Evolutionary conservation across 92 coral and sea anemone species (phyloP), one percentile per base, ranked within the genome.

Genomic region (Parazoanthus atlanticus): DNA sequence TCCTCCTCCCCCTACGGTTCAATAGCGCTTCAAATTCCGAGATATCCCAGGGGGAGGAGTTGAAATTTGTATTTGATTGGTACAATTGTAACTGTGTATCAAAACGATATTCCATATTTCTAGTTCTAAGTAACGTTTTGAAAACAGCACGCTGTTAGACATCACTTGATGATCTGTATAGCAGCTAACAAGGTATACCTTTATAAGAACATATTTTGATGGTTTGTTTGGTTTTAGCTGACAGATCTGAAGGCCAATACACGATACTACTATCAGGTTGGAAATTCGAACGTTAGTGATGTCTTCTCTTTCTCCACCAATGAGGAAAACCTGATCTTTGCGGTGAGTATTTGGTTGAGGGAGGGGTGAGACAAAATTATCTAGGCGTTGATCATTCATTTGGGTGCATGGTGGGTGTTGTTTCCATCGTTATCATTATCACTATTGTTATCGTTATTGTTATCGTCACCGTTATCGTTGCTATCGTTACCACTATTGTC

Each of bases 231-330:
- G 61, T 86, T 82, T 31, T 43, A 95, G 98, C 40, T 95, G 86
- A 95, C 98, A 32, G 94, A 92, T 1, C 89, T 95, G 32, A 78
- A 90, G 21, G 88, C 84, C 2, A 92, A 95, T 75, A 86, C 93
- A 3, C 88, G 81, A 46, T 95, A 95, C 71, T 95, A 91, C 89
- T 95, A 95, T 79, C 91, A 81, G 46, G 94, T 95, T 74, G 98
- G 98, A 30, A 93, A 85, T 47, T 88, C 92, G 15, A 91, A 88
- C 71, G 38, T 77, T 1, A 95, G 96, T 80, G 94, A 93, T 33
- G 91, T 92, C 21, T 88, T 90, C 77, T 89, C 92, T 32, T 93
- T 95, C 70, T 79, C 88, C 23, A 95, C 95, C 64, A 84, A 88
- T 77, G 98, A 95, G 29, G 81, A 91, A 29, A 92, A 86, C 54